Evolutionary conservation across 2,113 vertebrate genomes (phyloP), one percentile per base, ranked within the genome.

Genomic region (Meriones unguiculatus): DNA sequence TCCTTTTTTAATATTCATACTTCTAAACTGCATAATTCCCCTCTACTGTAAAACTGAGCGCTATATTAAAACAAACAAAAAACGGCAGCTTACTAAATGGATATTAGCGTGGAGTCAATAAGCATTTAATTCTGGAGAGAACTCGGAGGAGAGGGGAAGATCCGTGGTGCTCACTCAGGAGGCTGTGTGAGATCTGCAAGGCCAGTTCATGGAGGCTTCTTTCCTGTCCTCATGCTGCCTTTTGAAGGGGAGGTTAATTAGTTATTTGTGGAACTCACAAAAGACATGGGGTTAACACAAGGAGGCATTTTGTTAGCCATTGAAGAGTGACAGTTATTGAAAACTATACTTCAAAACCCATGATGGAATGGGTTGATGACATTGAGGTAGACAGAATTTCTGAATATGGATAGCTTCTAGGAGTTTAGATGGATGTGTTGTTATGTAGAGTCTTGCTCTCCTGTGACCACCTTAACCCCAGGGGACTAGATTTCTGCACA

Each of bases 1-100:
- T 98, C 98, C 98, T 99, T 99, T 99, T 99, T 99, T 99, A 99
- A 99, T 99, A 99, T 99, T 99, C 99, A 99, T 98, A 98, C 98
- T 98, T 98, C 98, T 98, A 98, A 99, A 99, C 98, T 98, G 98
- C 98, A 98, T 99, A 99, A 99, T 99, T 99, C 98, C 97, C 98
- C 98, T 98, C 98, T 98, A 98, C 98, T 98, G 97, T 98, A 98
- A 98, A 98, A 98, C 97, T 97, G 98, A 98, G 92, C 97, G 98
- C 98, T 98, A 98, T 98, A 99, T 99, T 99, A 99, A 99, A 99
- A 99, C 98, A 99, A 99, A 99, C 98, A 99, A 98, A 46, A 99
- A 99, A 98, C 97, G 98, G 98, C 98, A 99, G 98, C 98, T 99
- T 98, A 98, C 98, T 99, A 99, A 99, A 98, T 98, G 98, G 98